phyloP scores from a whole-genome alignment of 2,888 invertebrate species.

The Nemotelus nigrinus region DNA sequence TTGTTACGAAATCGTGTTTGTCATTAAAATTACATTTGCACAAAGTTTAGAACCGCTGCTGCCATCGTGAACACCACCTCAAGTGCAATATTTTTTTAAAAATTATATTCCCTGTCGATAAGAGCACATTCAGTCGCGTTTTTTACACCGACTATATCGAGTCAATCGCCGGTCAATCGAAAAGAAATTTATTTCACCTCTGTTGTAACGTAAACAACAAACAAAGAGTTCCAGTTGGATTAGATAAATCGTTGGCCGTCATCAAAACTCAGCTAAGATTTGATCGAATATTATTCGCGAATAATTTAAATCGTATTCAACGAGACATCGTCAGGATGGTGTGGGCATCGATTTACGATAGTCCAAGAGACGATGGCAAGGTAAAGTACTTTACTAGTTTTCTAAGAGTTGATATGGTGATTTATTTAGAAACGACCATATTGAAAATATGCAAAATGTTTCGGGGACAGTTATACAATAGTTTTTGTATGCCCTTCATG shows the following conservation, averaged over 20 bases:
- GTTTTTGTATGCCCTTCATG: constrained; percentile 49
- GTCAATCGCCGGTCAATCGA: neutral
- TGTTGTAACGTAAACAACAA: constrained; percentile 4
- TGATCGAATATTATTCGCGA: constrained; percentile 13
- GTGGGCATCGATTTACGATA: constrained; percentile 25
- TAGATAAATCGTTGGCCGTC: neutral
- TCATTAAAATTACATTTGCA: neutral
- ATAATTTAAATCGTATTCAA: neutral
- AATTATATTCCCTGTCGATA: constrained; percentile 16
- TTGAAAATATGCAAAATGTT: neutral
- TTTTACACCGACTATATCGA: constrained; percentile 15
- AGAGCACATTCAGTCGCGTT: constrained; percentile 32
- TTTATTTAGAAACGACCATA: no score
- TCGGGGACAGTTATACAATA: constrained; percentile 36
- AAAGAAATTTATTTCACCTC: neutral
- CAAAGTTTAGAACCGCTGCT: neutral
- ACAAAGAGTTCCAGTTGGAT: constrained; percentile 4
- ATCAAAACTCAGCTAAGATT: neutral
- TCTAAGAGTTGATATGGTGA: no score
- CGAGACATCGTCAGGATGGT: constrained; percentile 22
- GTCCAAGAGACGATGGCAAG: constrained; percentile 12
- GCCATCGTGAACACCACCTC: constrained; percentile 10
- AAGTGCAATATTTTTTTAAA: neutral
- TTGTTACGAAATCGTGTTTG: neutral
- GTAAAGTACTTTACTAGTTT: constrained; percentile 6